Percentiles rank a stretch among this genome's conserved stretches.
Evolutionary conservation across 2,113 vertebrate genomes (phyloP).

Genomic region (Alligator sinensis): DNA sequence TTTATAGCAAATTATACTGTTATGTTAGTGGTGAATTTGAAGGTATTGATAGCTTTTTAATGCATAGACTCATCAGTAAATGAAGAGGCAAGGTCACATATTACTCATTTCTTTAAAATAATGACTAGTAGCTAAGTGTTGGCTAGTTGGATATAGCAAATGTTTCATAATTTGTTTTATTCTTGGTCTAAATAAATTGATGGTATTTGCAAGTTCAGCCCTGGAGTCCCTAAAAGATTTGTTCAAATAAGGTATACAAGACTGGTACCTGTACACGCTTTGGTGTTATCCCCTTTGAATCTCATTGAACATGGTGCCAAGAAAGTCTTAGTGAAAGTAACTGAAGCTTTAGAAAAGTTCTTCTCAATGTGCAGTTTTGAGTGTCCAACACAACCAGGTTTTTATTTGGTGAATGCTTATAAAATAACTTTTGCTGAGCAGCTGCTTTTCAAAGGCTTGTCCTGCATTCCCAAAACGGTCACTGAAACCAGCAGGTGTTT

Average conservation of each 20-base stretch:
- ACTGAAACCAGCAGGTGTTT: neutral
- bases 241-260: rapidly evolving
- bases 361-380: neutral
- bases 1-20: rapidly evolving
- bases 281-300: neutral
- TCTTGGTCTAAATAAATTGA: neutral
- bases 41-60: rapidly evolving
- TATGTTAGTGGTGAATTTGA: rapidly evolving
- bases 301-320: too few species aligned
- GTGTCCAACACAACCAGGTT: neutral
- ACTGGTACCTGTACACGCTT: rapidly evolving
- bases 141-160: too few species aligned
- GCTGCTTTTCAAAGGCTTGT: neutral
- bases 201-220: neutral
- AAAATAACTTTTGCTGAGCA: neutral
- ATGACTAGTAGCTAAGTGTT: too few species aligned
- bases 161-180: too few species aligned
- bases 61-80: rapidly evolving
- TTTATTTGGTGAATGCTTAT: neutral
- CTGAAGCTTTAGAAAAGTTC: neutral
- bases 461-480: neutral
- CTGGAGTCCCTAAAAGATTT: neutral
- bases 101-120: neutral
- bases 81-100: neutral
- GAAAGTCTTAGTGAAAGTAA: too few species aligned